phyloP scores from a whole-genome alignment of 2,888 invertebrate genomes.

The Xanthorhoe spadicearia region DNA sequence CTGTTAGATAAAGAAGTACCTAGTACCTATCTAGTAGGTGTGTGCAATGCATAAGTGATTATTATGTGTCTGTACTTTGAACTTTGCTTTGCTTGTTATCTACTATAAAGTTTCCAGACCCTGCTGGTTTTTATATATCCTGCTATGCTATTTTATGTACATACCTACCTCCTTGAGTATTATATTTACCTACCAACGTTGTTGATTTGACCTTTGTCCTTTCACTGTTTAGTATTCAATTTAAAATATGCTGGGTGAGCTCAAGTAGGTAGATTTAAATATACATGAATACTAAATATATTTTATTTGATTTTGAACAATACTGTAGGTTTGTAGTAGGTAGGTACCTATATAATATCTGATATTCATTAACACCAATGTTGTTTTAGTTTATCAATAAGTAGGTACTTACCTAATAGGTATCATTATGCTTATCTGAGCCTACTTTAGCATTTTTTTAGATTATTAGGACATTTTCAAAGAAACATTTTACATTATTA shows the following conservation, averaged over 20 bases:
- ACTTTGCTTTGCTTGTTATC: constrained; percentile 22
- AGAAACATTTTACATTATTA: no score
- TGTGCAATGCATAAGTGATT: neutral
- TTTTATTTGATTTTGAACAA: no score
- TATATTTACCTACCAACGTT: constrained; percentile 6
- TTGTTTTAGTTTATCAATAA: no score
- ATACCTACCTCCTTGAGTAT: neutral
- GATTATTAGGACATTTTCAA: no score
- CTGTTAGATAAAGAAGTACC: neutral
- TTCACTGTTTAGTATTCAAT: constrained; percentile 7
- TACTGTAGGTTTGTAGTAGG: no score
- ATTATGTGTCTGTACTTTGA: constrained; percentile 22
- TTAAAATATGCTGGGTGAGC: neutral
- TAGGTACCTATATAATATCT: no score
- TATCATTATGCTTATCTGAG: no score
- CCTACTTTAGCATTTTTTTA: no score
- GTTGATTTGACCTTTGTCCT: constrained; percentile 24
- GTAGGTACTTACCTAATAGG: no score
- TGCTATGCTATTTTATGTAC: constrained; percentile 2
- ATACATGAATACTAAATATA: no score
- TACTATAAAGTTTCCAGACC: neutral
- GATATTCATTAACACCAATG: no score
- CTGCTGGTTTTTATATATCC: neutral
- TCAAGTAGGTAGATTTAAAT: no score
- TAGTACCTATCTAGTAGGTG: neutral